Conservation (phyloP, 2,888 invertebrate genomes). For the Mongoloraphidia duomilia region DNA sequence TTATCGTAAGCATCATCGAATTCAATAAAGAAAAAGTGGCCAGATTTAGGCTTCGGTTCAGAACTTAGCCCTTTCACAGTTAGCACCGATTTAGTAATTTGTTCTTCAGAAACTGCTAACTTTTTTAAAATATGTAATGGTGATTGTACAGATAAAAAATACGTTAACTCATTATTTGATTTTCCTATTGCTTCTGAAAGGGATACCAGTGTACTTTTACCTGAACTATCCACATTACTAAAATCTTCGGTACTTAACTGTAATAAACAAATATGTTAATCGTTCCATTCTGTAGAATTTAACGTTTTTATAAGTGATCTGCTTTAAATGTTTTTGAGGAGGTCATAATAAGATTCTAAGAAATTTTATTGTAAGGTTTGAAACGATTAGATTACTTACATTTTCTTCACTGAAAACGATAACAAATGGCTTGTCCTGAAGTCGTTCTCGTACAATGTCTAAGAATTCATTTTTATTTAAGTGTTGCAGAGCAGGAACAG, state of each 20-base stretch:
- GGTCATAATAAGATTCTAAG: too few relatives aligned
- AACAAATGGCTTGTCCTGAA: constrained; percentile 25
- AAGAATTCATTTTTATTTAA: constrained; percentile 25
- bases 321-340: too few relatives aligned
- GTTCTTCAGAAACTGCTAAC: constrained; percentile 28
- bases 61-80: constrained; percentile 17
- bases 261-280: constrained; percentile 11
- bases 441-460: constrained; percentile 21
- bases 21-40: constrained; percentile 37
- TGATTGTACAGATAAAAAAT: constrained; percentile 46
- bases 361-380: not conserved
- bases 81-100: constrained; percentile 21
- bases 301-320: too few relatives aligned
- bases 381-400: constrained; percentile 24
- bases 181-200: constrained; percentile 27
- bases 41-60: constrained; percentile 26
- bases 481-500: constrained; percentile 25
- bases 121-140: constrained; percentile 40
- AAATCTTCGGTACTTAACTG: constrained; percentile 35
- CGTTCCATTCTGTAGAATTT: too few relatives aligned
- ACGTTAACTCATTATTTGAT: constrained; percentile 25
- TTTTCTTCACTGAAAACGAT: constrained; percentile 36
- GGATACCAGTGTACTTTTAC: constrained; percentile 28
- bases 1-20: constrained; percentile 42
- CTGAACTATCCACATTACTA: constrained; percentile 25